Evolutionary conservation across 1,140 invertebrate species (phyloP).

Genomic region (Pinna nobilis): DNA sequence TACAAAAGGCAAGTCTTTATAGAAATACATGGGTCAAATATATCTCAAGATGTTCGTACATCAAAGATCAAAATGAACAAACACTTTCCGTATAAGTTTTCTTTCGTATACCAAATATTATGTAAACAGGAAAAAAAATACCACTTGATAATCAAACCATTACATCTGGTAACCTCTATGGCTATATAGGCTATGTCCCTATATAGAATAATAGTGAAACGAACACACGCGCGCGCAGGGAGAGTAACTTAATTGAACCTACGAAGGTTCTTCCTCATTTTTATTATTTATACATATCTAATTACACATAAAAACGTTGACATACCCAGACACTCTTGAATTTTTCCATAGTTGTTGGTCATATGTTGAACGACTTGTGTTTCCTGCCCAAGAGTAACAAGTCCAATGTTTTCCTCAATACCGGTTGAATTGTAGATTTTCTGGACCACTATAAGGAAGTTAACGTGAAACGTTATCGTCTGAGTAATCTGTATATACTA

Average conservation of each 20-base stretch:
- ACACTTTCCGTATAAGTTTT: neutral
- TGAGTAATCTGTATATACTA: too few relatives aligned
- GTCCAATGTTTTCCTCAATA: conserved; percentile 8
- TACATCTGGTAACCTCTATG: too few relatives aligned
- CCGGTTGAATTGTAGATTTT: neutral
- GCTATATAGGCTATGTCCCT: too few relatives aligned
- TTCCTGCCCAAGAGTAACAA: conserved; percentile 5
- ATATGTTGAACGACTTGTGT: conserved; percentile 16
- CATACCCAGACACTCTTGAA: neutral
- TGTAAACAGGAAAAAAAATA: too few relatives aligned
- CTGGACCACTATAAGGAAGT: neutral
- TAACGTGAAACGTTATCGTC: neutral
- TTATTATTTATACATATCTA: neutral
- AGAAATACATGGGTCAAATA: neutral
- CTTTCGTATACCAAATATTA: neutral
- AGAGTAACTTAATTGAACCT: neutral
- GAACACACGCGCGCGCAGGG: too few relatives aligned
- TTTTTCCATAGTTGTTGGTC: conserved; percentile 12
- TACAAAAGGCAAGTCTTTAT: neutral
- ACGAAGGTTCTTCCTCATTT: neutral
- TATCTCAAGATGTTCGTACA: neutral
- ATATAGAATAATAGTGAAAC: too few relatives aligned
- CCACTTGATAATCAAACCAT: too few relatives aligned
- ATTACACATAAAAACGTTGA: too few relatives aligned
- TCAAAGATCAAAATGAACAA: neutral